These are phyloP conservation scores for Helicoverpa assulta DNA, from an alignment of 2,888 invertebrate genomes.

Conservation along the genomic window DNA sequence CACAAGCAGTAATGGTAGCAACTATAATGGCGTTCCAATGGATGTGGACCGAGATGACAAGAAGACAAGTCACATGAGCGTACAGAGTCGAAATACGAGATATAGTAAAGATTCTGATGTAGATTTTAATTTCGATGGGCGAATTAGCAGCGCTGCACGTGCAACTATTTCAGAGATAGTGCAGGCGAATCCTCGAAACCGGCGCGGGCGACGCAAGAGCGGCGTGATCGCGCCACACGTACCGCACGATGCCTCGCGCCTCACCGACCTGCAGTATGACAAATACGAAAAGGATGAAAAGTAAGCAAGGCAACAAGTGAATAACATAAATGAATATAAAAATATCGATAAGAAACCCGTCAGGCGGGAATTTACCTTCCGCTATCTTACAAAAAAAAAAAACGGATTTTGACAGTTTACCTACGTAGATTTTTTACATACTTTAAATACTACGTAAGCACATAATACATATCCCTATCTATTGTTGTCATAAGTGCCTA, in stretches of 20 bases:
- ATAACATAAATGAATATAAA: not conserved
- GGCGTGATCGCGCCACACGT: slow-evolving; percentile 89
- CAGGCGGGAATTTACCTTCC: not conserved
- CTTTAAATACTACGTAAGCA: no score
- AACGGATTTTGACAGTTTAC: not conserved
- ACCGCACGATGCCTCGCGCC: slow-evolving; percentile 80
- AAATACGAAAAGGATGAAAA: slow-evolving; percentile 89
- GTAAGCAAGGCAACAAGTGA: slow-evolving; percentile 79
- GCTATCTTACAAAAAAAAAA: slow-evolving; percentile 16
- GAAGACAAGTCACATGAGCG: slow-evolving; percentile 77
- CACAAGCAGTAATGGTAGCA: slow-evolving; percentile 20
- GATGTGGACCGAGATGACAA: slow-evolving; percentile 62
- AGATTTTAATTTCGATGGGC: slow-evolving; percentile 66
- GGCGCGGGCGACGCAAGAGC: slow-evolving; percentile 77
- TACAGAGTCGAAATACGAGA: slow-evolving; percentile 73
- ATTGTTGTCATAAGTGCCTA: not conserved
- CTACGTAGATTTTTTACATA: not conserved
- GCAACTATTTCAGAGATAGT: slow-evolving; percentile 83
- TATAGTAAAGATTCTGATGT: slow-evolving; percentile 75
- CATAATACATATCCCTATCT: no score
- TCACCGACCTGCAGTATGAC: slow-evolving; percentile 85
- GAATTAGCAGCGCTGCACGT: slow-evolving; percentile 78
- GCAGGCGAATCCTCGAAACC: slow-evolving; percentile 70
- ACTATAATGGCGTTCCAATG: slow-evolving; percentile 46
- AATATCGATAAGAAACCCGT: not conserved